Evolutionary conservation across 2,888 invertebrate genomes (phyloP), one percentile per base, ranked within the genome.

Genomic region (Caenorhabditis afra): DNA sequence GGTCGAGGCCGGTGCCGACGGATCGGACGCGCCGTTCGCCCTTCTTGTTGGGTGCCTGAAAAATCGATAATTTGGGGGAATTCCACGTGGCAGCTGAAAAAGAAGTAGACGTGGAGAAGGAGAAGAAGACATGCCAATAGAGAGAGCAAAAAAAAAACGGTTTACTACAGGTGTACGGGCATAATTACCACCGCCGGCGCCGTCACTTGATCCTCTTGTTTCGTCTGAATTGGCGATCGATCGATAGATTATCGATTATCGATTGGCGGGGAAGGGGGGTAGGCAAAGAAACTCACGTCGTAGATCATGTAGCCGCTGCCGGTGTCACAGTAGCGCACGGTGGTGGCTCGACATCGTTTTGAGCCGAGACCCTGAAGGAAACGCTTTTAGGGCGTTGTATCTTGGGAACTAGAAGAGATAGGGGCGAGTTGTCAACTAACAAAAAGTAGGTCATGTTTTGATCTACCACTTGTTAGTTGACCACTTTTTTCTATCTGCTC

Each of bases 1-100:
- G 80, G 71, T 88, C 88, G 41, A 88, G 50, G 49, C 87, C 86
- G 5, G 85, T 86, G 18, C 85, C 86, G 5, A 86, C 80, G 18
- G 82, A 81, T 35, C 85, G 71, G 0, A 81, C 71, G 11, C 81
- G 65, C 39, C 71, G 62, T 41, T 81, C 81, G 23, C 81, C 83
- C 37, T 73, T 74, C 49, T 81, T 82, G 76, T 79, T 70, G 11
- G 65, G 67, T 8, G 67, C 50, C 78, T 81, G 74, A 23, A 78
- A 77, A 37, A 11, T 39, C 10, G 50, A 35, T 3, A 37, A 2
- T 23, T 22, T 11, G 16, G 49, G 7, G 11, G 37, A 37, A 37
- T 37, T 37, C 37, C 37, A 37, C 11, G 37, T 11, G 37, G 37
- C 5, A 37, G 37, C 5, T 8, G 37, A 37, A 37, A 11, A 37